Percentiles rank a stretch among this genome's conserved stretches.
Evolutionary conservation across 2,797 vertebrate genomes (phyloP).

Genomic region (Myripristis murdjan): DNA sequence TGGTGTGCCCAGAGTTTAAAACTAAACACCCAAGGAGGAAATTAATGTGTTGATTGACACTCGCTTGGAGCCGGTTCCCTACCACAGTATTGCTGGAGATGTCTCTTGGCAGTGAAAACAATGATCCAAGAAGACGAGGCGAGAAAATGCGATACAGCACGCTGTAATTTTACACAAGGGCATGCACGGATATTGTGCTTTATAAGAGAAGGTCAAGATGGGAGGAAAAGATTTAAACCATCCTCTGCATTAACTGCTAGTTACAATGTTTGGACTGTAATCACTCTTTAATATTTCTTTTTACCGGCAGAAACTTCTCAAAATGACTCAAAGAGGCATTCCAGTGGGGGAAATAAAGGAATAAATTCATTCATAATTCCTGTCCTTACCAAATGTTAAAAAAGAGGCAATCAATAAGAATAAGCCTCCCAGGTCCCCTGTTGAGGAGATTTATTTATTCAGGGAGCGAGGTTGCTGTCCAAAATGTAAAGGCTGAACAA

Average conservation of each 20-base stretch:
- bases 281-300: background rate
- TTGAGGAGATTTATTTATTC: conserved; percentile 29
- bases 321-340: background rate
- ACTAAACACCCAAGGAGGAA: conserved; percentile 74
- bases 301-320: conserved; percentile 17
- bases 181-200: conserved; percentile 41
- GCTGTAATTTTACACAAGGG: conserved; percentile 56
- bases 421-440: conserved; percentile 29
- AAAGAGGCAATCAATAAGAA: conserved; percentile 9
- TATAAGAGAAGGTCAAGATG: conserved; percentile 30
- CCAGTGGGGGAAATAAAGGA: background rate
- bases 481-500: conserved; percentile 39
- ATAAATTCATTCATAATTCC: background rate
- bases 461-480: conserved; percentile 27
- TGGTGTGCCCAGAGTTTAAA: conserved; percentile 65
- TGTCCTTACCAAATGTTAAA: background rate
- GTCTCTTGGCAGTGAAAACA: conserved; percentile 64
- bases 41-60: conserved; percentile 79
- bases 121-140: conserved; percentile 61
- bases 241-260: background rate
- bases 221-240: conserved; percentile 24
- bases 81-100: conserved; percentile 61
- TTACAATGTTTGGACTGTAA: background rate
- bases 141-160: conserved; percentile 52
- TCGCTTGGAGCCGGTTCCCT: conserved; percentile 49